These are phyloP conservation scores for Manis javanica DNA, from an alignment of 2,797 vertebrate species.

Conservation along the genomic window DNA sequence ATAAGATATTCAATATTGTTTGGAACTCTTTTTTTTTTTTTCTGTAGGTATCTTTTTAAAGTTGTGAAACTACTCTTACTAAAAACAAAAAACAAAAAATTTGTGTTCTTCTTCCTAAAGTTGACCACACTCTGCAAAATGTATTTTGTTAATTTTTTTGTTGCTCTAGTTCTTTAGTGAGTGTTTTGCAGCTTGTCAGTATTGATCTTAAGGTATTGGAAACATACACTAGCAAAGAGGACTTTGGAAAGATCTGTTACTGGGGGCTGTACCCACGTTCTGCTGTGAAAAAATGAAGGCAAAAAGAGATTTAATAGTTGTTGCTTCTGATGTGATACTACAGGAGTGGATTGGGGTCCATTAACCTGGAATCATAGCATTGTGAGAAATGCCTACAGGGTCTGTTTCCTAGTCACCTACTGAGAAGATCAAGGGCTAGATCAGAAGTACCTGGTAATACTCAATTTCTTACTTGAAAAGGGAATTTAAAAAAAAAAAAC, in stretches of 20 bases:
- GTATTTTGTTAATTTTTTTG: background rate
- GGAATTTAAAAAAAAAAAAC: background rate
- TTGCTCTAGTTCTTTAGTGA: background rate
- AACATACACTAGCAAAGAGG: background rate
- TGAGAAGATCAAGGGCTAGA: background rate
- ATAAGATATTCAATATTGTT: background rate
- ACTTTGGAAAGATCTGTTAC: background rate
- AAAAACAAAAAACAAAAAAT: no score
- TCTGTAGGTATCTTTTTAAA: background rate
- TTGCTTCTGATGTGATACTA: background rate
- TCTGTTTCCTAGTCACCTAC: constrained; percentile 67
- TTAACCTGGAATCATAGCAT: background rate
- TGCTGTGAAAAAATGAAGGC: background rate
- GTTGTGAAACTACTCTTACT: background rate
- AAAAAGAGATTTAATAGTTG: background rate
- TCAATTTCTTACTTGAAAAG: constrained; percentile 1
- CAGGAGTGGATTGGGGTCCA: background rate
- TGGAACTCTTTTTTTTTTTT: background rate
- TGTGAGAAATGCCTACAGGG: background rate
- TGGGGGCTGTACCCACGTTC: background rate
- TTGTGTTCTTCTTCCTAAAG: background rate
- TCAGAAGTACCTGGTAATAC: background rate
- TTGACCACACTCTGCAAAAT: background rate
- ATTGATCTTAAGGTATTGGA: rapidly evolving
- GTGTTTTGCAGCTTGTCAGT: background rate